Conservation (phyloP, 1,140 invertebrate species). For the Daktulosphaira vitifoliae region DNA sequence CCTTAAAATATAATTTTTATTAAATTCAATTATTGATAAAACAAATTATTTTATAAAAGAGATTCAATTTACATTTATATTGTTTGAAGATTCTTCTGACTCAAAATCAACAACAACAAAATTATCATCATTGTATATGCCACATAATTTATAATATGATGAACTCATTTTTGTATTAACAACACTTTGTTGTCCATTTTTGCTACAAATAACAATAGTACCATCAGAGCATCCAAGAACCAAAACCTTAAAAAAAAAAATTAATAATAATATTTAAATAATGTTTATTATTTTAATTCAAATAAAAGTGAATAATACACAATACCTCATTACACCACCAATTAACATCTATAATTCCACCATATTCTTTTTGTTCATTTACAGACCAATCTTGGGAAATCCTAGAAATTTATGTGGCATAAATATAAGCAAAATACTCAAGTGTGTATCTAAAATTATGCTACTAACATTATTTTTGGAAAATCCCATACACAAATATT, state of each 20-base stretch:
- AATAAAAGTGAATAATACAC: background rate
- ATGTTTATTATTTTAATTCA: background rate
- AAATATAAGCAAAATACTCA: no score
- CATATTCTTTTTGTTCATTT: constrained; percentile 14
- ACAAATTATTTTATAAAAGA: no score
- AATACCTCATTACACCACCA: constrained; percentile 13
- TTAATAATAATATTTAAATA: background rate
- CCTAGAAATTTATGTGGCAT: background rate
- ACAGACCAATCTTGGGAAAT: constrained; percentile 1
- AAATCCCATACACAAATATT: constrained; percentile 9
- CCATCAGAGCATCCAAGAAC: constrained; percentile 25
- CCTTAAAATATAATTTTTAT: background rate
- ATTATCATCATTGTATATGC: constrained; percentile 20
- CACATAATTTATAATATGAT: constrained; percentile 16
- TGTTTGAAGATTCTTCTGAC: background rate
- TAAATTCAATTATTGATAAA: background rate
- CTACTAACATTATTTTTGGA: constrained; percentile 11
- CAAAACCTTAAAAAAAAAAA: constrained; percentile 7
- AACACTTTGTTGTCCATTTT: constrained; percentile 19
- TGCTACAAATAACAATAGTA: constrained; percentile 1
- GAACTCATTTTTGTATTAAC: constrained; percentile 23
- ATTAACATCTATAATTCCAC: constrained; percentile 3
- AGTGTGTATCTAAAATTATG: background rate
- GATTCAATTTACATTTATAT: constrained; percentile 8
- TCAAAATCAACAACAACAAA: constrained; percentile 24